These are phyloP conservation scores for Diprion similis DNA, from an alignment of 1,140 invertebrate species.

Conservation along the genomic window DNA sequence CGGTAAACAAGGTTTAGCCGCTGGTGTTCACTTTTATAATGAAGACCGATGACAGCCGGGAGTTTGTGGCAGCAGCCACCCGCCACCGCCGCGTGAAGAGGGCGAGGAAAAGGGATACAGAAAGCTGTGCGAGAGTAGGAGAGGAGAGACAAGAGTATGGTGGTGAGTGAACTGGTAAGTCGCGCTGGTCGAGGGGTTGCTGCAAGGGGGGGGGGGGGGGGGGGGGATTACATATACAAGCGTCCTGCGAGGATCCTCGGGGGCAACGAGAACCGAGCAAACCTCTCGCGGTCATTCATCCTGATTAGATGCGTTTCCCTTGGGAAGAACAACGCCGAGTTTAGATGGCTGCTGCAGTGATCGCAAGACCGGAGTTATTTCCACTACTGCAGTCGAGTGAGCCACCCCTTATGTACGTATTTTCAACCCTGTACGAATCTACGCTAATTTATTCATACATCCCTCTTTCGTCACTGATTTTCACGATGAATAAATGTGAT, in stretches of 20 bases:
- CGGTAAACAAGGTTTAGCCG: conserved; percentile 43
- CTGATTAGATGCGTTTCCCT: conserved; percentile 51
- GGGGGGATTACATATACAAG: background rate
- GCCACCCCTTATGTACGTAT: background rate
- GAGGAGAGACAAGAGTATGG: no score
- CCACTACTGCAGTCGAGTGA: conserved; percentile 26
- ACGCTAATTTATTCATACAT: background rate
- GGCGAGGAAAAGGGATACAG: conserved; percentile 31
- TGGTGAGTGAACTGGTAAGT: conserved; percentile 19
- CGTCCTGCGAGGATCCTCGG: background rate
- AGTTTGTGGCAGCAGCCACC: background rate
- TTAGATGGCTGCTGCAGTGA: no score
- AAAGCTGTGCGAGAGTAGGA: conserved; percentile 32
- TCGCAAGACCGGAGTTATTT: conserved; percentile 36
- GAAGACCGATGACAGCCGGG: conserved; percentile 49
- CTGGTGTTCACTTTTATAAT: conserved; percentile 46
- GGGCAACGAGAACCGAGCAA: background rate
- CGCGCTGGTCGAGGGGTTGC: conserved; percentile 26
- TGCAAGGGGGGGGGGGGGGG: no score
- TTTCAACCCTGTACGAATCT: background rate
- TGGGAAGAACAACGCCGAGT: conserved; percentile 35
- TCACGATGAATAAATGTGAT: no score
- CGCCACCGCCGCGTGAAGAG: background rate
- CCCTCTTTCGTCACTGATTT: no score
- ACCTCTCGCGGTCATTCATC: conserved; percentile 40